Evolutionary conservation across 2,888 invertebrate genomes (phyloP).

Genomic region (Ptychoptera albimana): DNA sequence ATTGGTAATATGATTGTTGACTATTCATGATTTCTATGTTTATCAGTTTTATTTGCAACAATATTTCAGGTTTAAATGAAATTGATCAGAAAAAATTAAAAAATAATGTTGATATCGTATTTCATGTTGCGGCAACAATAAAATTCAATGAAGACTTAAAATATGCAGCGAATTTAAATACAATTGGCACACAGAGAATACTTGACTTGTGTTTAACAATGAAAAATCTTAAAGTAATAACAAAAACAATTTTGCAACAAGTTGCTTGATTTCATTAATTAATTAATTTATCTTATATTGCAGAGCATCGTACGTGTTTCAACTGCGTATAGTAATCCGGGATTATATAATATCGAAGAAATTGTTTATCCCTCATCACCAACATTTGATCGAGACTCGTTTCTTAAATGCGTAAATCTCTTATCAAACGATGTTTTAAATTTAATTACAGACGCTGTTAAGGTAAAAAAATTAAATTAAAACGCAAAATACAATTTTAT

Average conservation of each 20-base stretch:
- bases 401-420: slow-evolving; percentile 43
- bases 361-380: slow-evolving; percentile 59
- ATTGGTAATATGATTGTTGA: slow-evolving; percentile 49
- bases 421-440: slow-evolving; percentile 44
- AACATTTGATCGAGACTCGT: slow-evolving; percentile 37
- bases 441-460: slow-evolving; percentile 37
- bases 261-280: neutral
- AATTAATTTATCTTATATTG: neutral
- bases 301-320: slow-evolving; percentile 79
- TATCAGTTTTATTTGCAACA: too few relatives aligned
- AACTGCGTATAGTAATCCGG: slow-evolving; percentile 92
- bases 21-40: too few relatives aligned
- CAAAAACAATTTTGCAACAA: slow-evolving; percentile 2
- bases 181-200: slow-evolving; percentile 72
- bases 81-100: slow-evolving; percentile 44
- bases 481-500: slow-evolving; percentile 19
- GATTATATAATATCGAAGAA: slow-evolving; percentile 64
- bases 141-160: slow-evolving; percentile 84
- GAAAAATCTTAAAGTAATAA: slow-evolving; percentile 55
- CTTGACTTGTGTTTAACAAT: slow-evolving; percentile 70
- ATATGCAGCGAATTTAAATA: slow-evolving; percentile 75
- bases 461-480: slow-evolving; percentile 28
- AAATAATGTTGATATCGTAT: slow-evolving; percentile 64
- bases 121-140: slow-evolving; percentile 94
- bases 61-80: slow-evolving; percentile 35